Percentiles rank a stretch among this genome's conserved stretches.
Conservation (phyloP, 2,113 vertebrate species). For the Coturnix japonica region DNA sequence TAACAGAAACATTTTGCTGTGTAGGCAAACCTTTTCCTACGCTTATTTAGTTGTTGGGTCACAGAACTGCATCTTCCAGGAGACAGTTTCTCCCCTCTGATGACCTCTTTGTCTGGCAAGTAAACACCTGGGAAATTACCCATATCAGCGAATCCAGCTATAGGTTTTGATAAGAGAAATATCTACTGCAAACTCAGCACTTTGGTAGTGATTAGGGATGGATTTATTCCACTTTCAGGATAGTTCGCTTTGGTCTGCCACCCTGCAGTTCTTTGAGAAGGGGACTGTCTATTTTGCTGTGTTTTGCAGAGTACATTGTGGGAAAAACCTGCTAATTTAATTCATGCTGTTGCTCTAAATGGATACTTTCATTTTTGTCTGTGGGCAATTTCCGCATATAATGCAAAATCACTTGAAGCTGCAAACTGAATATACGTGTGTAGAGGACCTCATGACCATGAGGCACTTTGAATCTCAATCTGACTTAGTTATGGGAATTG, state of each 20-base stretch:
- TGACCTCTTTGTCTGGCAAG: neutral
- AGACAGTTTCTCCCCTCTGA: neutral
- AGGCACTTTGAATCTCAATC: neutral
- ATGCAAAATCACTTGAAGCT: neutral
- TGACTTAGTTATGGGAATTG: neutral
- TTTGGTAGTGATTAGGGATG: neutral
- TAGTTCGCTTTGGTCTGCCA: neutral
- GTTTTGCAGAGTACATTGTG: rapidly evolving
- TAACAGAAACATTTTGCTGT: neutral
- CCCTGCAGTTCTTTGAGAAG: neutral
- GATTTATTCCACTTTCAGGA: constrained; percentile 12
- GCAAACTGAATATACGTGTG: neutral
- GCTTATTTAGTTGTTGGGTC: neutral
- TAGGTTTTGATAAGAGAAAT: constrained; percentile 36
- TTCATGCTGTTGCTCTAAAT: neutral
- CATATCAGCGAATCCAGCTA: neutral
- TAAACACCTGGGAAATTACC: constrained; percentile 1
- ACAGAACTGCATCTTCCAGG: constrained; percentile 15
- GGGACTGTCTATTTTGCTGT: neutral
- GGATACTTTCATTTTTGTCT: neutral
- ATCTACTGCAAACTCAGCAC: constrained; percentile 29
- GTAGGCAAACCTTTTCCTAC: constrained; percentile 7
- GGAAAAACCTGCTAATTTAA: neutral
- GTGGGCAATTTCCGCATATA: neutral
- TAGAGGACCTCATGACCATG: neutral